Conservation (phyloP, 2,113 vertebrate species). For the Lynx canadensis region DNA sequence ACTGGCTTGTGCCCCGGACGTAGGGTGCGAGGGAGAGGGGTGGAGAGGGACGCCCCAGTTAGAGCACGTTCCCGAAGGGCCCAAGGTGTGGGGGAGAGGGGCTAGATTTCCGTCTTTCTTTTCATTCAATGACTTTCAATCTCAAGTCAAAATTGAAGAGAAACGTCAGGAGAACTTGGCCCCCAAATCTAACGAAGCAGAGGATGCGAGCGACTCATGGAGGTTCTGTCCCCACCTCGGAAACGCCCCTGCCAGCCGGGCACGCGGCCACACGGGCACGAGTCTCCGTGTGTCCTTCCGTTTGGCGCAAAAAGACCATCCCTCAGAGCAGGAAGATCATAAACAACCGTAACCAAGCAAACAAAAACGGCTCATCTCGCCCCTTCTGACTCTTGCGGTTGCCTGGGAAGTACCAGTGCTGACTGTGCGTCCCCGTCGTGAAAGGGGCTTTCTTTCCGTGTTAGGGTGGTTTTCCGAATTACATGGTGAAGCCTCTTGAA, state of each 20-base stretch:
- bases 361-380: too few relatives aligned
- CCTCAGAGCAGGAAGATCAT: not conserved
- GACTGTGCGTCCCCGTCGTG: not conserved
- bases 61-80: not conserved
- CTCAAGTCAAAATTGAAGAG: not conserved
- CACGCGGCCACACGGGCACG: rapidly evolving
- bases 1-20: not conserved
- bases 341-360: too few relatives aligned
- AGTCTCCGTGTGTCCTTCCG: not conserved
- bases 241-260: not conserved
- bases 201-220: not conserved
- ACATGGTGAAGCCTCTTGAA: too few relatives aligned
- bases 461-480: not conserved
- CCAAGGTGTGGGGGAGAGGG: too few relatives aligned
- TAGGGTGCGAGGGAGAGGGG: not conserved
- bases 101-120: too few relatives aligned
- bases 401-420: not conserved
- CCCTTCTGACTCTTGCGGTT: too few relatives aligned
- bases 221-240: too few relatives aligned
- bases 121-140: not conserved
- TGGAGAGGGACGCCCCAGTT: not conserved
- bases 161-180: not conserved
- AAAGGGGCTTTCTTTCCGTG: not conserved
- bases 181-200: not conserved
- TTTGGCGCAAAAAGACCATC: not conserved